phyloP scores from a whole-genome alignment of 2,797 vertebrate genomes.

The Fistularia commersonii region DNA sequence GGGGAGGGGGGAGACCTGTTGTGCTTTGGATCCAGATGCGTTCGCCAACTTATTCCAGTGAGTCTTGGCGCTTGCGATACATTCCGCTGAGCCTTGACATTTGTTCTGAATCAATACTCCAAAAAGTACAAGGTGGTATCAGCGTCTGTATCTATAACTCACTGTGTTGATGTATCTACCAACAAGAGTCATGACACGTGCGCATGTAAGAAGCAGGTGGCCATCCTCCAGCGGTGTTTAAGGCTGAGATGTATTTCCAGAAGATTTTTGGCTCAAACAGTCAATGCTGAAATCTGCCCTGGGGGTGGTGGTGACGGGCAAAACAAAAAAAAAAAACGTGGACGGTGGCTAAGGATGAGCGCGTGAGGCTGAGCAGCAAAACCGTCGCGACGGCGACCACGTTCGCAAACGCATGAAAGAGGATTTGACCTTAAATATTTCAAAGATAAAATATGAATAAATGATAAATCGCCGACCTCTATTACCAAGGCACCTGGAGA shows the following conservation, averaged over 20 bases:
- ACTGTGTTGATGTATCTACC: slow-evolving; percentile 41
- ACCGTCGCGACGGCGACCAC: too few relatives aligned
- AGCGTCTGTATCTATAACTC: slow-evolving; percentile 45
- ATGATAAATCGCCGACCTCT: slow-evolving; percentile 30
- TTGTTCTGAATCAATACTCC: slow-evolving; percentile 45
- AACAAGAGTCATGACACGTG: slow-evolving; percentile 39
- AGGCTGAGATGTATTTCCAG: slow-evolving; percentile 43
- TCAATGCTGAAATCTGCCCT: slow-evolving; percentile 26
- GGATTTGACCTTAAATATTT: slow-evolving; percentile 45
- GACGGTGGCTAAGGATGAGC: too few relatives aligned
- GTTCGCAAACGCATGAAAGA: slow-evolving; percentile 18
- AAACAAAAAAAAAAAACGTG: slow-evolving; percentile 7
- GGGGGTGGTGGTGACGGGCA: too few relatives aligned
- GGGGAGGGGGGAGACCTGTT: slow-evolving; percentile 45
- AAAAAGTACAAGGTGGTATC: slow-evolving; percentile 50
- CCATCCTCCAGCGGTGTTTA: slow-evolving; percentile 36
- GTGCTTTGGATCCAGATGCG: slow-evolving; percentile 54
- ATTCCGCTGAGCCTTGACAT: slow-evolving; percentile 40
- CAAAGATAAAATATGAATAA: slow-evolving; percentile 55
- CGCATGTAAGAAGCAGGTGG: slow-evolving; percentile 33
- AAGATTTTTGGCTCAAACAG: slow-evolving; percentile 44
- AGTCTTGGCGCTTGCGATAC: slow-evolving; percentile 39
- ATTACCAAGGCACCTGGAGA: slow-evolving; percentile 50
- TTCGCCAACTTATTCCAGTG: slow-evolving; percentile 44
- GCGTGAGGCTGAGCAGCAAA: too few relatives aligned